Conservation (phyloP, 1,140 invertebrate genomes). For the Rhizoglyphus robini region DNA sequence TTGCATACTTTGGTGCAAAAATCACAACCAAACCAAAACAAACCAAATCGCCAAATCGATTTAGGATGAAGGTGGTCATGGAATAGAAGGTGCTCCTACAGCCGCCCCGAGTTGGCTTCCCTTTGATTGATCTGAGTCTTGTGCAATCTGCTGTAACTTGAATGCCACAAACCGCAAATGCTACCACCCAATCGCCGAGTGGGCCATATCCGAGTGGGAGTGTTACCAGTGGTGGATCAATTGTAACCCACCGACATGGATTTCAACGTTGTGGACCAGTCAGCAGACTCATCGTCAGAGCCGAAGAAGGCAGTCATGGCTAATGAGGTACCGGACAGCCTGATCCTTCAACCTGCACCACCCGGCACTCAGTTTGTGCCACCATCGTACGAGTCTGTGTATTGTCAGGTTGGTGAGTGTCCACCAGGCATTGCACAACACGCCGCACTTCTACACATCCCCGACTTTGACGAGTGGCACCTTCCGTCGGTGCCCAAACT, state of each 20-base stretch:
- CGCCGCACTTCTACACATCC: not conserved
- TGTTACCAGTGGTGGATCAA: not conserved
- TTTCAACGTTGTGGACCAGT: not conserved
- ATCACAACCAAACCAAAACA: too few relatives aligned
- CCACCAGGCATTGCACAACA: too few relatives aligned
- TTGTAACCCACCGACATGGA: too few relatives aligned
- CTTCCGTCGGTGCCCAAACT: not conserved
- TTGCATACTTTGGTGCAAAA: too few relatives aligned
- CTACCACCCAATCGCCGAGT: conserved; percentile 5
- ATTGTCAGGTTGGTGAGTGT: not conserved
- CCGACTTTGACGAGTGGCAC: not conserved
- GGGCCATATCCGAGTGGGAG: not conserved
- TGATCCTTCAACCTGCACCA: not conserved
- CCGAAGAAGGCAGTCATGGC: not conserved
- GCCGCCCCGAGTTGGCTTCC: not conserved
- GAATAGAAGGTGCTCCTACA: not conserved
- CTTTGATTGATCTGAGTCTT: not conserved
- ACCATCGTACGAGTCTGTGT: conserved; percentile 10
- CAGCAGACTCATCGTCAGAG: not conserved
- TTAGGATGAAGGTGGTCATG: not conserved
- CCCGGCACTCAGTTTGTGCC: not conserved
- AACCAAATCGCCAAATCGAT: too few relatives aligned
- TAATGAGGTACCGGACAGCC: not conserved
- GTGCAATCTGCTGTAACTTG: not conserved
- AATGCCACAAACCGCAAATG: not conserved